These are phyloP conservation scores for Oryzias celebensis DNA, from an alignment of 2,113 vertebrate genomes.

Conservation along the genomic window DNA sequence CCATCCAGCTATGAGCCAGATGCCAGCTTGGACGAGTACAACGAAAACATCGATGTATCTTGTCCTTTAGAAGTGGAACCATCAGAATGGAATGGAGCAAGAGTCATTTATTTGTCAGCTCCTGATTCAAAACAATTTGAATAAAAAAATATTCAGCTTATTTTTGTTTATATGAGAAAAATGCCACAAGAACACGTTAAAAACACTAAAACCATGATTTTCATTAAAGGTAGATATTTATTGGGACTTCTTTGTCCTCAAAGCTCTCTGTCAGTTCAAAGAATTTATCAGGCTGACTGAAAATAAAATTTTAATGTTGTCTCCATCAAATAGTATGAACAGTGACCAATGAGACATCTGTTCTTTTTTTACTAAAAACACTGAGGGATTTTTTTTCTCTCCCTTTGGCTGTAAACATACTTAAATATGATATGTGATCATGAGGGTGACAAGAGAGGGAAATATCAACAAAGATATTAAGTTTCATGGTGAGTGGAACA, in stretches of 20 bases:
- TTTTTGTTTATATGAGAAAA: no score
- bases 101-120: no score
- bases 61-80: no score
- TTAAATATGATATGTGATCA: slow-evolving; percentile 50
- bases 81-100: no score
- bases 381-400: slow-evolving; percentile 21
- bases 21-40: no score
- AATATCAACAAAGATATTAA: slow-evolving; percentile 39
- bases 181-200: no score
- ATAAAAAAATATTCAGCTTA: no score
- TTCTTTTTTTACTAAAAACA: slow-evolving; percentile 10
- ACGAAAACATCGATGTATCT: no score
- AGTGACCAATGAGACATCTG: slow-evolving; percentile 30
- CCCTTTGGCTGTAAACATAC: slow-evolving; percentile 52
- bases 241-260: not conserved
- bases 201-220: not conserved
- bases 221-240: not conserved
- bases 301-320: slow-evolving; percentile 28
- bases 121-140: no score
- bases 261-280: no score
- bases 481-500: slow-evolving; percentile 44
- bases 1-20: no score
- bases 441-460: slow-evolving; percentile 27
- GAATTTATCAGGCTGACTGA: not conserved
- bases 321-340: slow-evolving; percentile 19